Percentiles rank a stretch among this genome's conserved stretches.
These are phyloP conservation scores for Macroglossus sobrinus DNA, from an alignment of 2,113 vertebrate species.

Conservation along the genomic window DNA sequence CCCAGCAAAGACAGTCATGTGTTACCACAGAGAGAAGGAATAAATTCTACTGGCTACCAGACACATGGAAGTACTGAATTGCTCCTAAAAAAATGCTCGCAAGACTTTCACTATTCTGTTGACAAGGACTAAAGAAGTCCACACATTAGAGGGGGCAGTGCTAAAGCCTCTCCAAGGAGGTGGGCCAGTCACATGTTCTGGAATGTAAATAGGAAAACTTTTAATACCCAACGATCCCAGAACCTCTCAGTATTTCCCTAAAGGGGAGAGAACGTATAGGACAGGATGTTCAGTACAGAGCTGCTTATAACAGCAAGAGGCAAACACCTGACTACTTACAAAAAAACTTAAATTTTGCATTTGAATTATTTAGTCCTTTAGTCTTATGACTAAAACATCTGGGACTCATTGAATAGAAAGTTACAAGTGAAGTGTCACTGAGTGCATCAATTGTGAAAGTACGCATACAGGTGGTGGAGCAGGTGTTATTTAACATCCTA, in stretches of 20 bases:
- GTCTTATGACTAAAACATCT: neutral
- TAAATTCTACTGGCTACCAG: neutral
- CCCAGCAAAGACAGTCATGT: neutral
- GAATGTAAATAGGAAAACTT: neutral
- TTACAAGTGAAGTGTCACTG: neutral
- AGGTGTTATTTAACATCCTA: neutral
- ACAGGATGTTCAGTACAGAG: neutral
- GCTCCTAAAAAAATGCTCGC: neutral
- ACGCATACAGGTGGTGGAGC: fast-evolving
- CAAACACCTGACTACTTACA: neutral
- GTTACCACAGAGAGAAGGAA: neutral
- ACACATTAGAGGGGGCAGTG: neutral
- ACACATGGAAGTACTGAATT: neutral
- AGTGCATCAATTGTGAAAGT: neutral
- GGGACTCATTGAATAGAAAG: neutral
- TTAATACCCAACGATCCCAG: neutral
- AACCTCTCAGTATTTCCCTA: neutral
- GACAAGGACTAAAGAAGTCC: neutral
- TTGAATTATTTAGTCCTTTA: neutral
- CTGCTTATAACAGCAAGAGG: neutral
- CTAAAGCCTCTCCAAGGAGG: neutral
- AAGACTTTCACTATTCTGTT: neutral
- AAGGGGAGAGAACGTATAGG: neutral
- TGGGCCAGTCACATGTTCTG: neutral
- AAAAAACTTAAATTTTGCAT: neutral